Evolutionary conservation across 2,113 vertebrate species (phyloP), one percentile per base, ranked within the genome.

Genomic region (Myodes glareolus): DNA sequence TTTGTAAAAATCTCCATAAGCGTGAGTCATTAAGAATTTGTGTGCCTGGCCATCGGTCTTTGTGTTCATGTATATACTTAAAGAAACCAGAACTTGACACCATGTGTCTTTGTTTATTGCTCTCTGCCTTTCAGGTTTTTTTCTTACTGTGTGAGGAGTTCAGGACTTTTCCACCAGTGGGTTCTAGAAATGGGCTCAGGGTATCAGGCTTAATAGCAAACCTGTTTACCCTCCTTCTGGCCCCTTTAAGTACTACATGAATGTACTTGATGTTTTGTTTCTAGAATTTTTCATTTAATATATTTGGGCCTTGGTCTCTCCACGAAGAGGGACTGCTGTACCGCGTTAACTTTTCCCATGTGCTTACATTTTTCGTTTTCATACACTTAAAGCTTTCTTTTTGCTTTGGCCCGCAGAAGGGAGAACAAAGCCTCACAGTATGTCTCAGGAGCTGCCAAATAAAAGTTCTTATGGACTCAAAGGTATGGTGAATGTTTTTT

Each of bases 391-490:
- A 27, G 77, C 36, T 97, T 96, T 94, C 67, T 52, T 82, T 96
- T 90, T 94, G 0, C 81, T 72, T 97, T 97, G 92, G 68, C 97
- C 50, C 70, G 58, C 84, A 97, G 95, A 98, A 91, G 75, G 94
- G 92, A 17, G 81, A 78, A 33, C 97, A 67, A 61, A 88, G 0
- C 0, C 72, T 94, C 91, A 70, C 88, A 98, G 87, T 77, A 13
- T 96, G 96, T 87, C 39, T 98, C 91, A 90, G 85, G 45, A 97
- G 50, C 68, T 97, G 93, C 73, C 73, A 95, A 94, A 95, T 91
- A 96, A 93, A 95, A 96, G 85, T 94, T 94, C 90, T 97, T 98
- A 96, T 31, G 93, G 50, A 97, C 86, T 95, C 47, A 94, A 82
- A 96, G 94, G 86, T 98, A 77, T 96, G 95, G 77, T 94, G 95